These are phyloP conservation scores for Danio aesculapii DNA, from an alignment of 2,797 vertebrate genomes.

Conservation along the genomic window DNA sequence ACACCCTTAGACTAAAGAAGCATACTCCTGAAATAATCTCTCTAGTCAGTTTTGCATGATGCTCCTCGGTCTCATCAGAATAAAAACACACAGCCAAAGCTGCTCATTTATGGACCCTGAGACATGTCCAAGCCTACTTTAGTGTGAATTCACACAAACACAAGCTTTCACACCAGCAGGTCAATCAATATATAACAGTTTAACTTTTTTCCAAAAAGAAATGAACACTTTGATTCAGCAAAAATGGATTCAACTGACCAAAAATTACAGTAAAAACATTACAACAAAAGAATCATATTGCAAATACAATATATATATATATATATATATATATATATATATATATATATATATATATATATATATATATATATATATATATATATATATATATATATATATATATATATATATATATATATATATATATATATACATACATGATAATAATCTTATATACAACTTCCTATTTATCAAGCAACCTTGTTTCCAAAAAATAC, in stretches of 20 bases:
- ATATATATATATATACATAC: too few relatives aligned
- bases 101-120: constrained; percentile 17
- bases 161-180: constrained; percentile 10
- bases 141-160: background rate
- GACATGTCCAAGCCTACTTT: constrained; percentile 22
- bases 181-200: too few relatives aligned
- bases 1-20: constrained; percentile 21
- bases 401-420: too few relatives aligned
- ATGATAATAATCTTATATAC: too few relatives aligned
- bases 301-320: too few relatives aligned
- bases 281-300: background rate
- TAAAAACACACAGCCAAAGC: constrained; percentile 44
- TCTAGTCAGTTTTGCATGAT: constrained; percentile 50
- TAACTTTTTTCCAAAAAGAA: too few relatives aligned
- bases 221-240: background rate
- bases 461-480: too few relatives aligned
- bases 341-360: too few relatives aligned
- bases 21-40: constrained; percentile 19
- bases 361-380: too few relatives aligned
- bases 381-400: too few relatives aligned
- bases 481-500: too few relatives aligned
- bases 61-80: constrained; percentile 43
- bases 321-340: too few relatives aligned
- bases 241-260: background rate
- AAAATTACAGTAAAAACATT: background rate